Percentiles rank a stretch among this genome's conserved stretches.
Conservation (phyloP, 2,113 vertebrate genomes). For the Diadophis punctatus region DNA sequence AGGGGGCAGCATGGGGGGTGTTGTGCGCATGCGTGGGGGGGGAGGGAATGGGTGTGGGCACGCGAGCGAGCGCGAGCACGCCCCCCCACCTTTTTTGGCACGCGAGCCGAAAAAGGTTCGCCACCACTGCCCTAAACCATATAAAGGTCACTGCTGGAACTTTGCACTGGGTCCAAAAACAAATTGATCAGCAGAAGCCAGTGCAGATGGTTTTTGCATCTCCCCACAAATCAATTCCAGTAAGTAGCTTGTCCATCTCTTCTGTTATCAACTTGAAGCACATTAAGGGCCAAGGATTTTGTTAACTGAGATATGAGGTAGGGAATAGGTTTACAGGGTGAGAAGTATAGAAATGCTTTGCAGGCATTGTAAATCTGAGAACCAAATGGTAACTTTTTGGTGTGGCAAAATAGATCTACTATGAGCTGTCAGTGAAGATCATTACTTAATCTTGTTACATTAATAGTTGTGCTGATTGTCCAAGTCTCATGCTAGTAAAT, state of each 20-base stretch:
- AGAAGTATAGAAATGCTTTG: neutral
- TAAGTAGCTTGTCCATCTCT: neutral
- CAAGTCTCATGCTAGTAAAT: neutral
- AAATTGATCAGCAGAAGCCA: neutral
- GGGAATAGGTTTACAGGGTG: neutral
- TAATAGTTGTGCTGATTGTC: neutral
- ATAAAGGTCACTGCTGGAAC: neutral
- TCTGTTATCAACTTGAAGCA: neutral
- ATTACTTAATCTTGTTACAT: constrained; percentile 26
- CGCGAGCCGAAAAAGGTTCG: too few relatives aligned
- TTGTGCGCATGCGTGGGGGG: too few relatives aligned
- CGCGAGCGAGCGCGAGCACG: too few relatives aligned
- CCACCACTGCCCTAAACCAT: neutral
- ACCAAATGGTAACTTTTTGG: neutral
- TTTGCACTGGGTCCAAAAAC: neutral
- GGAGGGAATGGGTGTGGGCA: too few relatives aligned
- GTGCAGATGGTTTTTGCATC: neutral
- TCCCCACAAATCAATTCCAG: neutral
- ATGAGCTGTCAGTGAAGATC: neutral
- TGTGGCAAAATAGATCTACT: neutral
- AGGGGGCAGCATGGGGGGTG: too few relatives aligned
- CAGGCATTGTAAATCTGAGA: neutral
- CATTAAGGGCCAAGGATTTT: neutral
- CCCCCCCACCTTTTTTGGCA: too few relatives aligned
- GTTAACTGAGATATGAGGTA: neutral